Conservation (phyloP, 2,113 vertebrate genomes). For the Myrmecophaga tridactyla region DNA sequence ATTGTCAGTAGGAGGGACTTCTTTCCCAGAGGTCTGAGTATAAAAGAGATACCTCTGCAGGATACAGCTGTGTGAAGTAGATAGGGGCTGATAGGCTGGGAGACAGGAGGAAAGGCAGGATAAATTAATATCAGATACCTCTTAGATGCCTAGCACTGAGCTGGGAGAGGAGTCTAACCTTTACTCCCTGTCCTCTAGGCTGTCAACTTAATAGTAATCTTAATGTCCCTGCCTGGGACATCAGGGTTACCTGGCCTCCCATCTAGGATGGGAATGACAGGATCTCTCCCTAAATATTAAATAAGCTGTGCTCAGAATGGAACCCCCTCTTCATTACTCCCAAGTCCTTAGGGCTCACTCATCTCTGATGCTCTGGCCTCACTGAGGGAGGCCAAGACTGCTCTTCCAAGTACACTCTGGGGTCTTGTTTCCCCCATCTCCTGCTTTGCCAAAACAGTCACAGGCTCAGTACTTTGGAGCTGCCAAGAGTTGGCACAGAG, state of each 20-base stretch:
- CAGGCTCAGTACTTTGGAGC: conserved; percentile 48
- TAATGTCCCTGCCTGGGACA: background rate
- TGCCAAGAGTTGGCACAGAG: conserved; percentile 68
- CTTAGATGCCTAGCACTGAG: background rate
- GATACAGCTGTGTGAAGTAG: background rate
- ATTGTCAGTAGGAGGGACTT: background rate
- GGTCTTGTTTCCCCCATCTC: background rate
- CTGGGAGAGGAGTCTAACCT: background rate
- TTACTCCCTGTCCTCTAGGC: background rate
- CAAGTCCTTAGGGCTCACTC: background rate
- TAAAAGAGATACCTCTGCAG: background rate
- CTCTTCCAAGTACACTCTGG: background rate
- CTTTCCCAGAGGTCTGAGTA: background rate
- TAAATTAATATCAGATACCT: background rate
- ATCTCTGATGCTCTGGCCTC: background rate
- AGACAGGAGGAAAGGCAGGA: background rate
- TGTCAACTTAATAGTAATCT: background rate
- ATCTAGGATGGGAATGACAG: background rate
- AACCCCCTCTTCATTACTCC: background rate
- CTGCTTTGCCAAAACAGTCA: conserved; percentile 23
- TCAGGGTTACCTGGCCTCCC: background rate
- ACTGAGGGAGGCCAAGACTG: background rate
- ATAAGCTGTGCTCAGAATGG: background rate
- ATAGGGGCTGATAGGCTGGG: background rate
- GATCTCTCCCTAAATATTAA: background rate